phyloP scores from a whole-genome alignment of 2,888 invertebrate genomes.

The Aporophyla nigra region DNA sequence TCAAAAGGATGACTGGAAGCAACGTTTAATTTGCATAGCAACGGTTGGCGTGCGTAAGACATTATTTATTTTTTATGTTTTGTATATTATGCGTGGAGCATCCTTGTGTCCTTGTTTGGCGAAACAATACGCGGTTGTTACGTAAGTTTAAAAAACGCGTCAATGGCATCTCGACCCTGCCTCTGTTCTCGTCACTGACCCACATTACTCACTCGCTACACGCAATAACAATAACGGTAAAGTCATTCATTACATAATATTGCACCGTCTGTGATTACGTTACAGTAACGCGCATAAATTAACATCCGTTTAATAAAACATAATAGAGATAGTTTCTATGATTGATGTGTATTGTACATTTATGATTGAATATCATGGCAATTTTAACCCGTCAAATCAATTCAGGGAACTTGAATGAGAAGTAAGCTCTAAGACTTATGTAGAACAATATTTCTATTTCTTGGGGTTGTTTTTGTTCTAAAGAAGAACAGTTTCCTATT shows the following conservation, averaged over 20 bases:
- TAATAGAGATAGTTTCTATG: conserved; percentile 39
- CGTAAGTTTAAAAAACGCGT: conserved; percentile 84
- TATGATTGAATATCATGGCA: background rate
- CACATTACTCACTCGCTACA: conserved; percentile 85
- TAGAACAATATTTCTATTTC: background rate
- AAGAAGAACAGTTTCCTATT: background rate
- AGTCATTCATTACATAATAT: conserved; percentile 83
- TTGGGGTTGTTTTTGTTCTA: background rate
- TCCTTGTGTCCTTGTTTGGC: conserved; percentile 80
- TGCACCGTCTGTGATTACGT: conserved; percentile 77
- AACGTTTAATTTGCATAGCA: conserved; percentile 58
- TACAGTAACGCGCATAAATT: conserved; percentile 70
- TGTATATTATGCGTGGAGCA: conserved; percentile 68
- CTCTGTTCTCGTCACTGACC: conserved; percentile 89
- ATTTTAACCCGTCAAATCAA: background rate
- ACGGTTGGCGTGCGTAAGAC: conserved; percentile 56
- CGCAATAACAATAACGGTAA: conserved; percentile 86
- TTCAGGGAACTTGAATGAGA: background rate
- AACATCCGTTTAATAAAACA: conserved; percentile 58
- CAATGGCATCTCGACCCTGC: conserved; percentile 90
- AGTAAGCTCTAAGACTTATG: too few relatives aligned
- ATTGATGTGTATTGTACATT: conserved; percentile 27
- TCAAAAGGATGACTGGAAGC: conserved; percentile 37
- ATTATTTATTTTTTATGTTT: conserved; percentile 66
- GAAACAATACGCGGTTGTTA: conserved; percentile 85